A percentile compares a stretch with the other conserved stretches of the same genome.
phyloP scores from a whole-genome alignment of 2,113 vertebrate genomes.

The Gorsachius goisagi region DNA sequence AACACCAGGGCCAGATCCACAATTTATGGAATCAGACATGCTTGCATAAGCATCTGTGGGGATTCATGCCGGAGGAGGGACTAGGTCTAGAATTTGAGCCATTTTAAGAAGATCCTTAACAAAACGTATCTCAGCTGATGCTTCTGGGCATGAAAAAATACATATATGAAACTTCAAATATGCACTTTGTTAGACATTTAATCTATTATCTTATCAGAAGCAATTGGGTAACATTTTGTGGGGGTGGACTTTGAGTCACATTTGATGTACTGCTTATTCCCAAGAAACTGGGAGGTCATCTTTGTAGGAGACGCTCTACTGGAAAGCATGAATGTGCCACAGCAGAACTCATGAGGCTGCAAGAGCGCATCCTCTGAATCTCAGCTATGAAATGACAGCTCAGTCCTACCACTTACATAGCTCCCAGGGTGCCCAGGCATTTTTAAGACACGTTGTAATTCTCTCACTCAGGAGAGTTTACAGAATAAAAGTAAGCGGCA shows the following conservation, averaged over 20 bases:
- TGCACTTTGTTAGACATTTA: neutral
- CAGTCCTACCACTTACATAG: neutral
- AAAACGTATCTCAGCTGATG: neutral
- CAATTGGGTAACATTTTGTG: neutral
- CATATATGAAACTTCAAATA: neutral
- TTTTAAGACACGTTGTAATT: neutral
- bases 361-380: neutral
- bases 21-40: neutral
- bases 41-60: neutral
- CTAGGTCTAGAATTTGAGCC: neutral
- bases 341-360: neutral
- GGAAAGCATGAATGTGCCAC: neutral
- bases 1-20: neutral
- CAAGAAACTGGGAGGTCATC: neutral
- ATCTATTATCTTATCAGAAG: neutral
- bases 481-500: neutral
- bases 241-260: neutral
- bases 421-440: neutral
- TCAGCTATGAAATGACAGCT: neutral
- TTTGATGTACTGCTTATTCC: neutral
- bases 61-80: neutral
- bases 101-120: neutral
- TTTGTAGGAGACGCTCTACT: neutral
- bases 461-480: neutral
- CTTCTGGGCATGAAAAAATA: neutral